A percentile compares a stretch with the other conserved stretches of the same genome.
These are phyloP conservation scores for Pachycephala philippinensis DNA, from an alignment of 2,113 vertebrate genomes.

Conservation along the genomic window DNA sequence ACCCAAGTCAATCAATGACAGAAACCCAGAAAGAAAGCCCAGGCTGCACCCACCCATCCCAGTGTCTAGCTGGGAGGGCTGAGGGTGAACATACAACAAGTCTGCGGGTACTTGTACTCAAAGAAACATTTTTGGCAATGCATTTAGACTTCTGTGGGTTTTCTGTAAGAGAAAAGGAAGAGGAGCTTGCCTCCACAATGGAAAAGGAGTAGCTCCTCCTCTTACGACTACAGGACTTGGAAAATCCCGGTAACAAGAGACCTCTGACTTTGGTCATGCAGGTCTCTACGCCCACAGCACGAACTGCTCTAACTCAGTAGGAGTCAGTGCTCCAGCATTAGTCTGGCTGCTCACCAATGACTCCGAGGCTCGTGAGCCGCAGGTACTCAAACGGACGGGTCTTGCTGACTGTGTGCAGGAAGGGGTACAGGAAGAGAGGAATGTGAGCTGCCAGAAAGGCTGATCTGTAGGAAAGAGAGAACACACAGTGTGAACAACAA, in stretches of 20 bases:
- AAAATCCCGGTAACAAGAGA: not conserved
- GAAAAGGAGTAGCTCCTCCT: not conserved
- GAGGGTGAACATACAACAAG: not conserved
- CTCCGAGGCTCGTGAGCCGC: constrained; percentile 93
- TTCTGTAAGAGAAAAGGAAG: not conserved
- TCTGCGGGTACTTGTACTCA: not conserved
- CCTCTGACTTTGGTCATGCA: not conserved
- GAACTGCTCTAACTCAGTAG: not conserved
- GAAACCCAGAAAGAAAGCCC: not conserved
- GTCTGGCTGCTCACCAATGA: constrained; percentile 82
- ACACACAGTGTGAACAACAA: not conserved
- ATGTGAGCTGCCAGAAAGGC: constrained; percentile 97
- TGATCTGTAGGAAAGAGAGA: constrained; percentile 75
- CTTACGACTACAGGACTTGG: not conserved
- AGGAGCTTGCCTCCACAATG: not conserved
- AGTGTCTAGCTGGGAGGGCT: not conserved
- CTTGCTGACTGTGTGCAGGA: constrained; percentile 98
- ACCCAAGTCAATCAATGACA: not conserved
- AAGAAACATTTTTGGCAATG: not conserved
- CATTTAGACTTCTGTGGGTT: not conserved
- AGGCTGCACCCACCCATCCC: not conserved
- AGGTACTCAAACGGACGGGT: constrained; percentile 96
- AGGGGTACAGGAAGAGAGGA: constrained; percentile 95
- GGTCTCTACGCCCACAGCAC: not conserved
- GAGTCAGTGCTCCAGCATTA: not conserved